Evolutionary conservation across 2,797 vertebrate species (phyloP).

Genomic region (Austrolebias charrua): DNA sequence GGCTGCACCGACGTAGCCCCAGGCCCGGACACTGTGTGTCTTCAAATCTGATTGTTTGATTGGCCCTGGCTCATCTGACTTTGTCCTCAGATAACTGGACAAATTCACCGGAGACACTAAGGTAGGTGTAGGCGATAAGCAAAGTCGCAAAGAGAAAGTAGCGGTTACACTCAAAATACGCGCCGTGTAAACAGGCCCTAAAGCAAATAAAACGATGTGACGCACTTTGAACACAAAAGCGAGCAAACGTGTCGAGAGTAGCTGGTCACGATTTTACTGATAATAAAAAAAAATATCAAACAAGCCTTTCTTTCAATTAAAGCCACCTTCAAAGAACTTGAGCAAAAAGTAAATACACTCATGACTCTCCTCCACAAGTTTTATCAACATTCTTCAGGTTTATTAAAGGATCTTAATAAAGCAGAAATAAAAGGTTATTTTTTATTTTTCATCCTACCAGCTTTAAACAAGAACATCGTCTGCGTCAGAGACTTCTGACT

Average conservation of each 20-base stretch:
- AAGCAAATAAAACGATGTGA: constrained; percentile 16
- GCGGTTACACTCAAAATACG: no score
- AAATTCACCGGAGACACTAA: constrained; percentile 5
- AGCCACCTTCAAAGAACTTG: background rate
- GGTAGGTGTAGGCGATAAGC: no score
- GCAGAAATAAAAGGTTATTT: constrained; percentile 8
- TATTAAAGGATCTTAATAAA: background rate
- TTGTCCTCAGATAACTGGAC: constrained; percentile 50
- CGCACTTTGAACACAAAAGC: constrained; percentile 7
- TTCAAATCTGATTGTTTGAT: no score
- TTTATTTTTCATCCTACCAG: constrained; percentile 5
- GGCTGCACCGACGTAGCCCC: no score
- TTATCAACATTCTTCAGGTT: constrained; percentile 1
- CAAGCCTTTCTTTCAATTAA: background rate
- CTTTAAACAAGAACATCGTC: constrained; percentile 15
- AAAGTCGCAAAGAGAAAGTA: no score
- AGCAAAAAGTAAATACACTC: constrained; percentile 10
- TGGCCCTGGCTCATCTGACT: constrained; percentile 20
- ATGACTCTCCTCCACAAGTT: constrained; percentile 7
- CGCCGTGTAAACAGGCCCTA: no score
- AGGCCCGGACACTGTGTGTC: no score
- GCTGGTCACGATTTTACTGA: background rate
- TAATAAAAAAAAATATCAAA: background rate
- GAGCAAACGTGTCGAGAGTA: background rate
- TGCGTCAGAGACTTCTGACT: constrained; percentile 28